These are phyloP conservation scores for Thyatira batis DNA, from an alignment of 2,888 invertebrate genomes.

Conservation along the genomic window DNA sequence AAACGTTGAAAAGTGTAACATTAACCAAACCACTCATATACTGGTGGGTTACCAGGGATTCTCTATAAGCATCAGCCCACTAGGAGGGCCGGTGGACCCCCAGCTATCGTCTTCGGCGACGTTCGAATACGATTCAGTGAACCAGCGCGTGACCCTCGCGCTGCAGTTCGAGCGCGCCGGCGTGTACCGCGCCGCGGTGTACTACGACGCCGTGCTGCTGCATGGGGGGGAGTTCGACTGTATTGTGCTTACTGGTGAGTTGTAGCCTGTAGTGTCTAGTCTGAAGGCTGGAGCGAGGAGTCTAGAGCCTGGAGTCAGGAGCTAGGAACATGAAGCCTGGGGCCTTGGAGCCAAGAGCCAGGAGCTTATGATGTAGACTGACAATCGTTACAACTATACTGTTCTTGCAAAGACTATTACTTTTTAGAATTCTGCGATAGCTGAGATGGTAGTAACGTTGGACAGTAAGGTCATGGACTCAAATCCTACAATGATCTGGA, in stretches of 20 bases:
- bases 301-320: too few species aligned
- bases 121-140: conserved; percentile 89
- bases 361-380: too few species aligned
- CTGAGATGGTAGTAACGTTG: background rate
- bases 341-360: too few species aligned
- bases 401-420: too few species aligned
- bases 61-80: conserved; percentile 81
- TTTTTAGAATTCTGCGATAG: too few species aligned
- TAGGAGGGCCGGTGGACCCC: conserved; percentile 83
- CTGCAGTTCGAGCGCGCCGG: conserved; percentile 91
- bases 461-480: background rate
- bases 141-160: conserved; percentile 89
- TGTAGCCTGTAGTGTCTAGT: too few species aligned
- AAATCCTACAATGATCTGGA: too few species aligned
- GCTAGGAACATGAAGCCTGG: too few species aligned
- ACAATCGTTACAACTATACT: too few species aligned
- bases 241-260: conserved; percentile 92
- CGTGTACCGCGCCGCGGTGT: conserved; percentile 91
- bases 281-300: too few species aligned
- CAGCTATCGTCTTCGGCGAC: conserved; percentile 79
- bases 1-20: too few species aligned
- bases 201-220: conserved; percentile 87
- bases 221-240: conserved; percentile 96
- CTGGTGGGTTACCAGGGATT: conserved; percentile 83
- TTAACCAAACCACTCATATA: background rate